These are phyloP conservation scores for Brachypteracias leptosomus DNA, from an alignment of 2,113 vertebrate genomes.

Conservation along the genomic window DNA sequence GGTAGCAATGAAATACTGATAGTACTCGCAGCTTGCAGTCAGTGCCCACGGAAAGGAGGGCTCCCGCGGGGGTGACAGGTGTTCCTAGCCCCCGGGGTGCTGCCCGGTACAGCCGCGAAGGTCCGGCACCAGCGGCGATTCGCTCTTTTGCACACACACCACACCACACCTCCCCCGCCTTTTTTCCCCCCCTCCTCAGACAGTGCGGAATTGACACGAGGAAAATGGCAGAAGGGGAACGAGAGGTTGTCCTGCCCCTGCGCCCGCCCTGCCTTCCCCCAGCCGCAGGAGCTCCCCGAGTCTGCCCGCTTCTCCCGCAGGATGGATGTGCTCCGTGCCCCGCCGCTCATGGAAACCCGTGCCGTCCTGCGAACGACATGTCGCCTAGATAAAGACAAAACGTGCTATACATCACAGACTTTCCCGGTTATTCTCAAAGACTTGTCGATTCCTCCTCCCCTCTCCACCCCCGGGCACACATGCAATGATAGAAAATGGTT, in stretches of 20 bases:
- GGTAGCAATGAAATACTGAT: neutral
- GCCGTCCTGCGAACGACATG: neutral
- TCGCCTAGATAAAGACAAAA: conserved; percentile 38
- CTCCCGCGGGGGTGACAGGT: neutral
- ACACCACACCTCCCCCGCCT: no score
- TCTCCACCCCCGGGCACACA: neutral
- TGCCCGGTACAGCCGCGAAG: neutral
- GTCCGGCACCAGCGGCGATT: neutral
- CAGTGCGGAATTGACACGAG: neutral
- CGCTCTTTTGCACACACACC: rapidly evolving
- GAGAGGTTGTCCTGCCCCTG: neutral
- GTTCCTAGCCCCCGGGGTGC: neutral
- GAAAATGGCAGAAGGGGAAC: neutral
- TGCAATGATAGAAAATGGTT: conserved; percentile 66
- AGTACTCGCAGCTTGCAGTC: neutral
- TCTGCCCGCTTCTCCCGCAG: neutral
- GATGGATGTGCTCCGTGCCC: neutral
- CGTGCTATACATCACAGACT: conserved; percentile 3
- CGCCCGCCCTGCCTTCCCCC: neutral
- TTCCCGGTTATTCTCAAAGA: neutral
- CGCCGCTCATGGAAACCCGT: neutral
- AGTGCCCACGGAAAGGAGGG: neutral
- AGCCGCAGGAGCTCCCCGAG: neutral
- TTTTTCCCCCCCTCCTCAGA: neutral
- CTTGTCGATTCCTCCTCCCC: neutral